Evolutionary conservation across 2,888 invertebrate genomes (phyloP).

Genomic region (Epinotia demarniana): DNA sequence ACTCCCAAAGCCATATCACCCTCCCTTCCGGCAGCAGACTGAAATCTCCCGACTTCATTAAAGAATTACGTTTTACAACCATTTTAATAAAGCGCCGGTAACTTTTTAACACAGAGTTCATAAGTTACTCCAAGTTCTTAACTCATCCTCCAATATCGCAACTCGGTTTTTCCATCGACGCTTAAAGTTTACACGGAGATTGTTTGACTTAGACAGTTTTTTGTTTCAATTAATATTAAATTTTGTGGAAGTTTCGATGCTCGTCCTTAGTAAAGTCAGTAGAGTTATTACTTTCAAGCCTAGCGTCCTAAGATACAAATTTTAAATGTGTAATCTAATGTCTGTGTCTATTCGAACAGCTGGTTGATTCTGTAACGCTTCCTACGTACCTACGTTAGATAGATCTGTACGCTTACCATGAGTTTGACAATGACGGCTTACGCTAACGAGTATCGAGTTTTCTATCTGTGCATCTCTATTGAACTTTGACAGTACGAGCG

Average conservation of each 20-base stretch:
- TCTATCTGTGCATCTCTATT: too few relatives aligned
- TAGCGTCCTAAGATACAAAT: too few relatives aligned
- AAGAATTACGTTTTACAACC: neutral
- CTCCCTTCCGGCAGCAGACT: neutral
- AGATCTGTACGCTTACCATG: too few relatives aligned
- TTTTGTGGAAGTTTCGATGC: neutral
- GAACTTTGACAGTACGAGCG: too few relatives aligned
- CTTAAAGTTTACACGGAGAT: conserved; percentile 16
- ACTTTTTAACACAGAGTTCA: conserved; percentile 9
- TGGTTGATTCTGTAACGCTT: too few relatives aligned
- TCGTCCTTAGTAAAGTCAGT: neutral
- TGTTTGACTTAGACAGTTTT: conserved; percentile 26
- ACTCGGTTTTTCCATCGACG: conserved; percentile 17
- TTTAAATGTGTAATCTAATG: too few relatives aligned
- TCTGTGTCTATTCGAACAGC: too few relatives aligned
- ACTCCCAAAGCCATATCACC: too few relatives aligned
- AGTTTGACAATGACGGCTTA: too few relatives aligned
- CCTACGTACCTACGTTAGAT: too few relatives aligned
- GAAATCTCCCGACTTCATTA: neutral
- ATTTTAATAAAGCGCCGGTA: conserved; percentile 10
- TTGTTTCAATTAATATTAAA: conserved; percentile 17
- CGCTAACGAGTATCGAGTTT: too few relatives aligned
- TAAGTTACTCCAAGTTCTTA: conserved; percentile 11
- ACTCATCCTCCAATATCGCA: conserved; percentile 19
- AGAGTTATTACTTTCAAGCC: too few relatives aligned